Evolutionary conservation across 1,140 invertebrate genomes (phyloP).

Genomic region (Sesamia nonagrioides): DNA sequence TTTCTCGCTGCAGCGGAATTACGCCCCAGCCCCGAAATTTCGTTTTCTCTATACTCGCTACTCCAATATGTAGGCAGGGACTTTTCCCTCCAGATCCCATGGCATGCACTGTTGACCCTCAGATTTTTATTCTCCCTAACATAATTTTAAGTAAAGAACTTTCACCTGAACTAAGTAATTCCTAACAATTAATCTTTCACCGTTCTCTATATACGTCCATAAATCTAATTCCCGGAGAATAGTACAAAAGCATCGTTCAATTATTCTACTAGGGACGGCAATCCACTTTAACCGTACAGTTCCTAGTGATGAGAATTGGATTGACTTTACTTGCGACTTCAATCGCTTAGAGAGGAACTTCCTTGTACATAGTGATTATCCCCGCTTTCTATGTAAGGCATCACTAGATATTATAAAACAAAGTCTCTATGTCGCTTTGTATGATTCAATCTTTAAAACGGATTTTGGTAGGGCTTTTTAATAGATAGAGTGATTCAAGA

Average conservation of each 20-base stretch:
- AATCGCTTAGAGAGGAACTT: slow-evolving; percentile 18
- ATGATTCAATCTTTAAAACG: too few relatives aligned
- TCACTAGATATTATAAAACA: too few relatives aligned
- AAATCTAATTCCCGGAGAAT: slow-evolving; percentile 45
- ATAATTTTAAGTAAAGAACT: neutral
- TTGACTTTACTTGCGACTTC: slow-evolving; percentile 30
- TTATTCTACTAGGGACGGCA: slow-evolving; percentile 55
- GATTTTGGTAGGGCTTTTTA: too few relatives aligned
- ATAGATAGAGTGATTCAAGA: too few relatives aligned
- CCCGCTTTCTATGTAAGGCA: neutral
- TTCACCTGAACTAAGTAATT: slow-evolving; percentile 6
- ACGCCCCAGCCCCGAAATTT: too few relatives aligned
- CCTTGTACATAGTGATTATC: slow-evolving; percentile 10
- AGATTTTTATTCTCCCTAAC: too few relatives aligned
- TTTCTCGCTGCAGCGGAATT: too few relatives aligned
- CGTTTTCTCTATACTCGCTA: too few relatives aligned
- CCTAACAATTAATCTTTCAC: slow-evolving; percentile 34
- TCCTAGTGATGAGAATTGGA: slow-evolving; percentile 44
- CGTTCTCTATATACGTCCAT: slow-evolving; percentile 22
- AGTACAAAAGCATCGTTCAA: slow-evolving; percentile 60
- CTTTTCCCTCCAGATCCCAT: too few relatives aligned
- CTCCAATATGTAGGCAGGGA: too few relatives aligned
- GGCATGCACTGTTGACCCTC: too few relatives aligned
- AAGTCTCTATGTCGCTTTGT: too few relatives aligned
- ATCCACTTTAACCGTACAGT: slow-evolving; percentile 59